Evolutionary conservation across 2,888 invertebrate genomes (phyloP).

Genomic region (Ormyrus thymus): DNA sequence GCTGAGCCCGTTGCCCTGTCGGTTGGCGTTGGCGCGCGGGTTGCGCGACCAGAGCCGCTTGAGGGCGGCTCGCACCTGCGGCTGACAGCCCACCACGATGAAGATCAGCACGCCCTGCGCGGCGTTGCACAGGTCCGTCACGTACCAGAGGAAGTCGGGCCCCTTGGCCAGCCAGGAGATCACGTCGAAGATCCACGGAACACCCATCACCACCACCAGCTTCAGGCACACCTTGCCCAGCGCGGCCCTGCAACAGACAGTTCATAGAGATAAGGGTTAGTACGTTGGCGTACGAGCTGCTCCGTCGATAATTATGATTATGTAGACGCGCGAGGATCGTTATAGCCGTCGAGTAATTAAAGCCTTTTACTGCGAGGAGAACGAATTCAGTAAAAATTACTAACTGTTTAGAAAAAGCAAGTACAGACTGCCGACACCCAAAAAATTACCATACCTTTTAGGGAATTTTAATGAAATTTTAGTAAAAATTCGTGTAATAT

Average conservation of each 20-base stretch:
- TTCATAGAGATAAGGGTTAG: neutral
- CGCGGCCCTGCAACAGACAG: constrained; percentile 80
- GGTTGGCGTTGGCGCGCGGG: constrained; percentile 77
- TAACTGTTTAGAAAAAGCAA: too few species aligned
- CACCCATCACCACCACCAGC: constrained; percentile 88
- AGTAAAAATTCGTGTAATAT: too few species aligned
- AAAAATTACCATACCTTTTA: too few species aligned
- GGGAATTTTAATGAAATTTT: too few species aligned
- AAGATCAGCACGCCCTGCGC: constrained; percentile 92
- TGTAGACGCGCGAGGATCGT: too few species aligned
- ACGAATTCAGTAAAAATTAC: too few species aligned
- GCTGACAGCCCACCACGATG: constrained; percentile 91
- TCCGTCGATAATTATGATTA: too few species aligned
- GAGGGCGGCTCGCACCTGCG: constrained; percentile 84
- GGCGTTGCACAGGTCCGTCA: constrained; percentile 90
- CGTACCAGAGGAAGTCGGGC: constrained; percentile 87
- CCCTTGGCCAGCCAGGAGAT: constrained; percentile 90
- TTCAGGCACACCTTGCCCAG: constrained; percentile 90
- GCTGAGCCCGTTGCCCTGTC: constrained; percentile 81
- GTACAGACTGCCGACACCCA: too few species aligned
- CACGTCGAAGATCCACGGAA: constrained; percentile 87
- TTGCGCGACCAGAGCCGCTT: constrained; percentile 80
- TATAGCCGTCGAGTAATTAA: too few species aligned
- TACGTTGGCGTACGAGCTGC: neutral
- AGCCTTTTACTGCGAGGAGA: too few species aligned